A percentile compares a stretch with the other conserved stretches of the same genome.
phyloP scores from a whole-genome alignment of 2,797 vertebrate species.

The Rhodeus uyekii region DNA sequence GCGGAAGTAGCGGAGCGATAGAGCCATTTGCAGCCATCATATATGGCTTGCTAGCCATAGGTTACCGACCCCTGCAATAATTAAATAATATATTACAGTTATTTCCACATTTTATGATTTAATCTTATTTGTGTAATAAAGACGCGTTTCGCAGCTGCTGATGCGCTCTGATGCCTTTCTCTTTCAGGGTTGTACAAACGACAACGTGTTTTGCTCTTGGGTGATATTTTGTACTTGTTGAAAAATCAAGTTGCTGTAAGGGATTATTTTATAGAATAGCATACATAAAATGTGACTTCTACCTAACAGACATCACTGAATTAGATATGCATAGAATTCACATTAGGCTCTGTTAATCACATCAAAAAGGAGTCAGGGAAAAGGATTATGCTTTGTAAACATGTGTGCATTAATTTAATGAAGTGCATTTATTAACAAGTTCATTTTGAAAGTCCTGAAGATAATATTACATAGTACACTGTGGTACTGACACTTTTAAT shows the following conservation, averaged over 20 bases:
- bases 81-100: neutral
- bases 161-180: neutral
- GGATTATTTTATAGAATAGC: neutral
- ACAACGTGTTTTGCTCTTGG: neutral
- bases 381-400: neutral
- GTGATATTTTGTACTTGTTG: neutral
- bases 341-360: neutral
- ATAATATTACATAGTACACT: neutral
- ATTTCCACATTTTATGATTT: neutral
- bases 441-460: neutral
- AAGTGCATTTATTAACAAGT: neutral
- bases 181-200: neutral
- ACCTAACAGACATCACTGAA: neutral
- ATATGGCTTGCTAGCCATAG: too few relatives aligned
- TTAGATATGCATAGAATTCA: neutral
- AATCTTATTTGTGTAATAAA: neutral
- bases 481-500: too few relatives aligned
- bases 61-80: too few relatives aligned
- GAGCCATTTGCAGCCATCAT: too few relatives aligned
- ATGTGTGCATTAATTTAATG: too few relatives aligned
- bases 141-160: neutral
- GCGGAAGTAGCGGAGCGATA: too few relatives aligned
- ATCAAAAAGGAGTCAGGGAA: neutral
- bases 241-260: neutral
- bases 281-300: neutral